Evolutionary conservation across 2,113 vertebrate genomes (phyloP).

Genomic region (Atractosteus spatula): DNA sequence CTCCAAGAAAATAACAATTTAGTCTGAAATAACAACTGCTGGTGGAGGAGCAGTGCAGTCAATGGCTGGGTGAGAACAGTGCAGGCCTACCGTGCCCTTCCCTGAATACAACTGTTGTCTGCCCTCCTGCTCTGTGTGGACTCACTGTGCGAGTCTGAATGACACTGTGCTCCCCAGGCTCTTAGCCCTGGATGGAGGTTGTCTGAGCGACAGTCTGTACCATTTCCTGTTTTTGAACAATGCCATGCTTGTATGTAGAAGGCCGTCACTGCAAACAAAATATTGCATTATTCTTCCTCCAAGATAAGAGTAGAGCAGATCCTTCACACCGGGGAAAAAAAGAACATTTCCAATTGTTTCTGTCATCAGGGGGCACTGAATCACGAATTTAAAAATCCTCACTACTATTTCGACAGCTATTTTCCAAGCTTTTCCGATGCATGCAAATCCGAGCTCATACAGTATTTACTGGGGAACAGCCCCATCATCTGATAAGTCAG

Average conservation of each 20-base stretch:
- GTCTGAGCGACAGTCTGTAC: not conserved
- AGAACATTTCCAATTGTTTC: too few relatives aligned
- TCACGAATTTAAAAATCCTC: too few relatives aligned
- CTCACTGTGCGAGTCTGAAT: not conserved
- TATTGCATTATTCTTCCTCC: not conserved
- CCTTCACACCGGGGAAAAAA: too few relatives aligned
- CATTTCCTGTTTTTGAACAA: constrained; percentile 11
- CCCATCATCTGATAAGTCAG: too few relatives aligned
- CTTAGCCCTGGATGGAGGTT: not conserved
- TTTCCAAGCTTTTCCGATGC: too few relatives aligned
- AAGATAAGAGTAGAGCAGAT: constrained; percentile 1
- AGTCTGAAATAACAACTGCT: not conserved
- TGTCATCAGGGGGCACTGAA: too few relatives aligned
- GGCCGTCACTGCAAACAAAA: not conserved
- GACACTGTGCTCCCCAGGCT: not conserved
- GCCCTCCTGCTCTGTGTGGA: not conserved
- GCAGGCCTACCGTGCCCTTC: not conserved
- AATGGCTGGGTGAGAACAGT: not conserved
- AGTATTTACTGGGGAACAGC: too few relatives aligned
- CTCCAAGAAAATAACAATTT: too few relatives aligned
- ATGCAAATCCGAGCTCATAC: too few relatives aligned
- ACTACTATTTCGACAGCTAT: too few relatives aligned
- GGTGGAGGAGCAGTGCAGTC: not conserved
- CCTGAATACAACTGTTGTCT: not conserved
- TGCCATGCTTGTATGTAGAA: not conserved